These are phyloP conservation scores for Chaenocephalus aceratus DNA, from an alignment of 2,113 vertebrate genomes.

Conservation along the genomic window DNA sequence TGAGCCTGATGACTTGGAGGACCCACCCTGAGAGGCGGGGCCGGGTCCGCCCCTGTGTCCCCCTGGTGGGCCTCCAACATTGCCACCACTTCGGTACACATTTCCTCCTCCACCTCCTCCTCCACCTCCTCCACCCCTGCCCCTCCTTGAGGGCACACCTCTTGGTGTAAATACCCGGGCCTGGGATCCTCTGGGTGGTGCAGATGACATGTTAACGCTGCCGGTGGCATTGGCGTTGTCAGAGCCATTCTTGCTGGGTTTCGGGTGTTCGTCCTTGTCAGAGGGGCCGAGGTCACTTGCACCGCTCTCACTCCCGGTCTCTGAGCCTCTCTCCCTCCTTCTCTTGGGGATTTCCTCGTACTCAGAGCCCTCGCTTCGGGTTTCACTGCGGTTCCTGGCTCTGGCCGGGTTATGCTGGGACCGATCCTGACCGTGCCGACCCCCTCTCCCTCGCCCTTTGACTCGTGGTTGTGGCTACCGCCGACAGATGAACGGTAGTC, in stretches of 20 bases:
- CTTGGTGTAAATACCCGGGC: conserved; percentile 92
- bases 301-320: conserved; percentile 92
- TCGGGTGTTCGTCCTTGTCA: conserved; percentile 88
- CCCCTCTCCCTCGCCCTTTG: conserved; percentile 81
- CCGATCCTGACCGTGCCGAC: conserved; percentile 69
- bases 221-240: conserved; percentile 57
- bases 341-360: conserved; percentile 95
- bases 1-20: conserved; percentile 71
- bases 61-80: conserved; percentile 71
- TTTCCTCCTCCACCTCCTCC: conserved; percentile 80
- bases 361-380: conserved; percentile 91
- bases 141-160: conserved; percentile 90
- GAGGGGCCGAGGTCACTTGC: conserved; percentile 87
- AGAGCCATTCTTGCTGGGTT: conserved; percentile 76
- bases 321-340: conserved; percentile 91
- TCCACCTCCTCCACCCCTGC: conserved; percentile 86
- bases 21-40: conserved; percentile 75
- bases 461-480: conserved; percentile 81
- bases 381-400: conserved; percentile 91
- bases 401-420: conserved; percentile 82
- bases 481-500: conserved; percentile 84
- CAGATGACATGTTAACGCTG: conserved; percentile 54
- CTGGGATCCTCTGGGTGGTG: conserved; percentile 78
- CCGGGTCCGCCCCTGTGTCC: conserved; percentile 76
- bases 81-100: conserved; percentile 74